Base-by-base conservation (phyloP, 2,888 invertebrate species). In the Chromoteleia sp. region DNA sequence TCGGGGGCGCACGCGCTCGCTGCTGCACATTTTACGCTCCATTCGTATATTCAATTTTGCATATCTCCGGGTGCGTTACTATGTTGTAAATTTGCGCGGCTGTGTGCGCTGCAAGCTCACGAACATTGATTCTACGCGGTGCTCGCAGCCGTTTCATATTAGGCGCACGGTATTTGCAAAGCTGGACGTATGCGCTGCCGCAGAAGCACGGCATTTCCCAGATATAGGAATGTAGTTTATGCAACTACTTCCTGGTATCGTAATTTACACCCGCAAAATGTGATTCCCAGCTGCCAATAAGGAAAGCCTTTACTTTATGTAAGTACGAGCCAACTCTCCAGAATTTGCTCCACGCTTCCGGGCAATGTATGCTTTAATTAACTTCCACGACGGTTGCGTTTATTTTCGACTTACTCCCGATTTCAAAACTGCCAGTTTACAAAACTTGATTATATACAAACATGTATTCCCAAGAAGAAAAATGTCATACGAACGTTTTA, bases 241-340 rank as follows among this genome's bases (percentile, higher is more conserved):
- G 77, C 80, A 83, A 83, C 85, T 73, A 83, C 73, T 83, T 80
- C 67, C 59, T 52, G 21, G 79, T 79, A 82, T 78, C 84, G 85
- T 82, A 84, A 85, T 77, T 83, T 74, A 71, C 56, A 77, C 67
- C 59, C 56, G 33, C 70, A 81, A 81, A 82, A 50, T 81, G 58
- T 68, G 81, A 81, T 73, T 81, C 61, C 56, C 73, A 6, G 25
- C 61, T 71, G 76, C 81, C 76, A 76, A 81, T 76, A 81, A 81
- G 73, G 58, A 67, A 73, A 67, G 70, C 50, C 75, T 39, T 58
- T 80, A 70, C 80, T 79, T 68, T 74, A 79, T 68, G 79, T 50
- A 58, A 67, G 43, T 43, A 29, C 52, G 5, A 45, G 30, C 50
- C 10, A 14, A 8, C 36, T 30, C 43, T 45, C 30, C 8, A 7